Percentiles rank a stretch among this genome's conserved stretches.
Conservation (phyloP, 30 jellyfish, hydroid and myxozoan genomes). For the Nemopilema nomurai region DNA sequence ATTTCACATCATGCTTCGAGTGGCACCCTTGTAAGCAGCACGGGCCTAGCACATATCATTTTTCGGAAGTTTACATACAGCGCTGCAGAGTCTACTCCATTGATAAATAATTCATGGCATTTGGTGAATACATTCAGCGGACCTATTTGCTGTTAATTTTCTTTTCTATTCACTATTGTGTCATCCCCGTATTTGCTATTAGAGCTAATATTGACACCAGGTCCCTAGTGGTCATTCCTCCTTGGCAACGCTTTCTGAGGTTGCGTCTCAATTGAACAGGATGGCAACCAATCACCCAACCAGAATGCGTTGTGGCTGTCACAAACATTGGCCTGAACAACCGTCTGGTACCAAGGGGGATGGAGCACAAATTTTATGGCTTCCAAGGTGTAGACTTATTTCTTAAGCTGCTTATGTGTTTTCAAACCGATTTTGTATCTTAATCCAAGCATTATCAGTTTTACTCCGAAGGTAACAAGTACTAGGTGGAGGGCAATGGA, state of each 20-base stretch:
- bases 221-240: conserved; percentile 26
- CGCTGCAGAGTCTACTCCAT: not conserved
- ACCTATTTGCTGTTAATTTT: conserved; percentile 24
- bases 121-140: conserved; percentile 2
- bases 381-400: no score
- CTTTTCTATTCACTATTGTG: conserved; percentile 24
- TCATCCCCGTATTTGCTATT: conserved; percentile 46
- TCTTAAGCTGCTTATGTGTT: no score
- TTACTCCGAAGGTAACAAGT: no score
- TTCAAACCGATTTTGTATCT: no score
- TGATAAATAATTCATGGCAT: conserved; percentile 13
- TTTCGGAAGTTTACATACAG: not conserved
- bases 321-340: not conserved
- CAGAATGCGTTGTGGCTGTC: not conserved
- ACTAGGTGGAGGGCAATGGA: no score
- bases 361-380: no score
- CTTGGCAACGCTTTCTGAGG: conserved; percentile 5
- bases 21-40: not conserved
- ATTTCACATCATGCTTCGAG: not conserved
- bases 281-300: not conserved
- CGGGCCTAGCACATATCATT: not conserved
- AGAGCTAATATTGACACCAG: conserved; percentile 60
- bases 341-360: not conserved
- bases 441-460: no score
- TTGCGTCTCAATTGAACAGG: not conserved